phyloP scores from a whole-genome alignment of 2,113 vertebrate species.

The Tor tambroides region DNA sequence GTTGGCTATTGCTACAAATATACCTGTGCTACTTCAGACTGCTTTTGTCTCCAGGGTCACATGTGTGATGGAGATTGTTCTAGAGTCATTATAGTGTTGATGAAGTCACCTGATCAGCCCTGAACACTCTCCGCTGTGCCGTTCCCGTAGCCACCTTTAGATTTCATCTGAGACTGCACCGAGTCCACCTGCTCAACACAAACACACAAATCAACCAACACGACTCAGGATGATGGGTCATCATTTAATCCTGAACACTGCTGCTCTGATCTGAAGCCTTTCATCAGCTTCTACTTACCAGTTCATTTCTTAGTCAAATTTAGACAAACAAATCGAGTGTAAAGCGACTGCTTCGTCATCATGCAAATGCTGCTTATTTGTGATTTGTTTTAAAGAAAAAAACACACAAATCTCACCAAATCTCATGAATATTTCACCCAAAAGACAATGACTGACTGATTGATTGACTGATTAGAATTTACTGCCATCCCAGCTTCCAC shows the following conservation, averaged over 20 bases:
- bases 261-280: too few species aligned
- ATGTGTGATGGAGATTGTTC: neutral
- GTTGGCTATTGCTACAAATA: constrained; percentile 69
- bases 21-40: too few species aligned
- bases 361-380: neutral
- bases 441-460: too few species aligned
- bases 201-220: neutral
- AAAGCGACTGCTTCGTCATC: neutral
- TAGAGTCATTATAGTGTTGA: neutral
- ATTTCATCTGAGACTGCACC: constrained; percentile 88
- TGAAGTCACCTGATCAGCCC: constrained; percentile 23
- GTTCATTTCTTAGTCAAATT: neutral
- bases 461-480: too few species aligned
- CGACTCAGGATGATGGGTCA: neutral
- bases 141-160: constrained; percentile 84
- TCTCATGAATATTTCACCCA: neutral
- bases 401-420: neutral
- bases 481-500: too few species aligned
- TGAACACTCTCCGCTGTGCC: constrained; percentile 76
- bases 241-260: neutral
- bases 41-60: too few species aligned
- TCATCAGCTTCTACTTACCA: too few species aligned
- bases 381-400: neutral
- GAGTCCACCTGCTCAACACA: constrained; percentile 73
- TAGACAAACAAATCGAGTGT: neutral